Evolutionary conservation across 2,888 invertebrate genomes (phyloP), one percentile per base, ranked within the genome.

Genomic region (Athetis lepigone): DNA sequence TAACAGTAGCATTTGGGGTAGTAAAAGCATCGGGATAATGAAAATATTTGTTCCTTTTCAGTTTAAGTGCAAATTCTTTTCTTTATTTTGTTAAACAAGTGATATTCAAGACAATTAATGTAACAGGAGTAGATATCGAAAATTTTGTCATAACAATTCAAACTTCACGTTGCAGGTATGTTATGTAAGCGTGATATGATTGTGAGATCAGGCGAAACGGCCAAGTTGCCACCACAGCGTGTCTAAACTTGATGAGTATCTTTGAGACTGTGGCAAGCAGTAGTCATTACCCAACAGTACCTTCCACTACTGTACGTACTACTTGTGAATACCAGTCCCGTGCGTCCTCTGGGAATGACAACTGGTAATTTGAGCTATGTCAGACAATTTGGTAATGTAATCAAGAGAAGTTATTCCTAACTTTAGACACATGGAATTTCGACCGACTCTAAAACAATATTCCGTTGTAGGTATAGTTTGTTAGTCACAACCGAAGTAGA

Each of bases 301-400:
- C n/a, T n/a, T n/a, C n/a, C n/a, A n/a, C n/a, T n/a, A 49, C 4
- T 23, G 39, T 33, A 50, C n/a, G 9, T 29, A 49, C 47, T 43
- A 33, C 33, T 40, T 37, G 47, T 42, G 23, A 47, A 52, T 42
- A 47, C 21, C 19, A 59, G 13, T 33, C 37, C 42, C 47, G 37
- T 39, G 27, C 63, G 25, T 43, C 37, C 47, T 37, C 8, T n/a
- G 64, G 71, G 64, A 70, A 46, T 27, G 8, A 7, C 39, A 18
- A 27, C 33, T 27, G 18, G 50, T 7, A 39, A 46, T 46, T 45
- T 33, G 11, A 49, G 27, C 43, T 58, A 19, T 19, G 47, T 70
- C 36, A 52, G 51, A 37, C 37, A 62, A 47, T 61, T 71, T 27
- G n/a, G 5, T 49, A 71, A 63, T 43, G n/a, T 52, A 62, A 64